Evolutionary conservation across 2,113 vertebrate genomes (phyloP).

Genomic region (Chroicocephalus ridibundus): DNA sequence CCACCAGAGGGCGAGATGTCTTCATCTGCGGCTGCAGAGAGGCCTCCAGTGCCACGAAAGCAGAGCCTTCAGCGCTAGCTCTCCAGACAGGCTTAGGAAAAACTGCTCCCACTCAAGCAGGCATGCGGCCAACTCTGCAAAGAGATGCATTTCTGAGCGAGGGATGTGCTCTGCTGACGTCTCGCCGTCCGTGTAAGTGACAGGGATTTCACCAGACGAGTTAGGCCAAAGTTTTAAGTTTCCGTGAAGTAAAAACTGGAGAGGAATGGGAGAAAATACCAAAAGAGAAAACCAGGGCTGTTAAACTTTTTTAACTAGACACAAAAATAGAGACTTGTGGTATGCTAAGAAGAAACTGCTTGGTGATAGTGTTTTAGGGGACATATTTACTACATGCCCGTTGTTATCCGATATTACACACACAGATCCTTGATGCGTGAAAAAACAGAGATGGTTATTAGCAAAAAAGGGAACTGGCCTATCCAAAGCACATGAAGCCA

Average conservation of each 20-base stretch:
- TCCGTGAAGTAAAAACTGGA: not conserved
- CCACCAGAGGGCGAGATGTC: conserved; percentile 57
- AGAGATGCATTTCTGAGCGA: not conserved
- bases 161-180: not conserved
- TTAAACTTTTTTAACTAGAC: not conserved
- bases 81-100: not conserved
- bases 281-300: not conserved
- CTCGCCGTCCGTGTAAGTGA: not conserved
- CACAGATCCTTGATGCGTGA: not conserved
- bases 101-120: not conserved
- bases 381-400: not conserved
- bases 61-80: not conserved
- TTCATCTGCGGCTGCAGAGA: not conserved
- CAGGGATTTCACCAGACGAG: not conserved
- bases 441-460: not conserved
- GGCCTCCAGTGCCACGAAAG: not conserved
- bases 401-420: not conserved
- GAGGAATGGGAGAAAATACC: not conserved
- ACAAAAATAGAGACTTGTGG: not conserved
- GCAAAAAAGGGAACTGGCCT: not conserved
- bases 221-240: not conserved
- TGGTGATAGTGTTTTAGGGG: not conserved
- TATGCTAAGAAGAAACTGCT: not conserved
- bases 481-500: not conserved
- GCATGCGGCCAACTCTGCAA: not conserved